phyloP scores from a whole-genome alignment of 2,113 vertebrate genomes.

The Rhagologus leucostigma region DNA sequence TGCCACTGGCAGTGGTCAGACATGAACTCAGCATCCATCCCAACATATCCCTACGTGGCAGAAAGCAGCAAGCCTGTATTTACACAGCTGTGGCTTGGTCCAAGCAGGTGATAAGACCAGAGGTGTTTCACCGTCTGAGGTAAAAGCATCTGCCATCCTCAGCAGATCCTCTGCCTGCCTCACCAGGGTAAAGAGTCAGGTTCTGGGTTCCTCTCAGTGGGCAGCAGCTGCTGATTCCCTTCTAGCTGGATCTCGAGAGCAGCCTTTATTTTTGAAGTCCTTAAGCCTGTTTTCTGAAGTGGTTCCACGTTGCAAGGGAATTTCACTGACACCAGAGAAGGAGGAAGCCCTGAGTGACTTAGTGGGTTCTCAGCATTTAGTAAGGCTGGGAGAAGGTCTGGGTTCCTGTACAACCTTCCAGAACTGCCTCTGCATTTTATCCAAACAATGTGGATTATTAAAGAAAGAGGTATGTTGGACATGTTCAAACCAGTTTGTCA shows the following conservation, averaged over 20 bases:
- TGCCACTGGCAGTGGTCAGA: not conserved
- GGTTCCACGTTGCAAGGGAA: not conserved
- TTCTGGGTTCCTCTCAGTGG: not conserved
- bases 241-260: not conserved
- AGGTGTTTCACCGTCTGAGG: not conserved
- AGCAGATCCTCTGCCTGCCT: not conserved
- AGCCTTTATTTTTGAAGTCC: not conserved
- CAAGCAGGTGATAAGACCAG: not conserved
- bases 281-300: not conserved
- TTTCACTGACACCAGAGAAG: not conserved
- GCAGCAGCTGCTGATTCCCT: not conserved
- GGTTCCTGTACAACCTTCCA: not conserved
- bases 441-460: not conserved
- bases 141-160: not conserved
- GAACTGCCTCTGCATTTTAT: not conserved
- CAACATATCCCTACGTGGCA: not conserved
- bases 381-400: not conserved
- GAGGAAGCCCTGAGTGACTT: not conserved
- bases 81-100: not conserved
- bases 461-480: not conserved
- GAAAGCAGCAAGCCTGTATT: not conserved
- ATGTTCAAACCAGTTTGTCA: not conserved
- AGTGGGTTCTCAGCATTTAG: not conserved
- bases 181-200: not conserved
- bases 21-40: not conserved